Base-by-base conservation (phyloP, 2,113 vertebrate genomes). In the Sinocyclocheilus maitianheensis region DNA sequence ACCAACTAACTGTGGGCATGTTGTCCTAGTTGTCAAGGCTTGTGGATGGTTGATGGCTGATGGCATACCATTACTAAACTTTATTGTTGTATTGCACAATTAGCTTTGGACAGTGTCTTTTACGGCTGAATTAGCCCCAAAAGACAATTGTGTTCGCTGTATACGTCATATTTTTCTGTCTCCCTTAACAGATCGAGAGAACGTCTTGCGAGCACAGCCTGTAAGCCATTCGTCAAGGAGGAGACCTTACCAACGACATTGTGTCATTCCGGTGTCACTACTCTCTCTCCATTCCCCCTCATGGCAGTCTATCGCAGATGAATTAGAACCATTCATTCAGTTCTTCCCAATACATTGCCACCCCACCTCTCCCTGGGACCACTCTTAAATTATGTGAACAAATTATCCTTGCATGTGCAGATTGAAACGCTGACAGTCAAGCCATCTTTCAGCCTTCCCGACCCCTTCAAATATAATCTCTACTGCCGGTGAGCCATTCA, bases 381-480 rank as follows among this genome's bases (percentile, higher is more conserved):
- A 46, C 81, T 83, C 81, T 83, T 83, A 80, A 80, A 80, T 80
- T 83, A 26, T 72, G 65, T 83, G 16, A 74, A 83, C 81, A 58
- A 83, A 83, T 83, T 74, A 83, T 83, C 48, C 67, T 83, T 43
- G 51, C 30, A 22, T 83, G 81, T 83, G 67, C 81, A 58, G 81
- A 83, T 74, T 83, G 67, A 83, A 74, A 83, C 67, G 30, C 67
- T 74, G 81, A 83, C 67, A 83, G 67, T 74, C 30, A 1, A 74
- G 81, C 51, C 81, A 83, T 83, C 51, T 74, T 72, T 55, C 30
- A 83, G 51, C 67, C 51, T 60, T 40, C 67, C 43, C 51, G 51
- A 74, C 67, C 67, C 67, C 46, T 83, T 83, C 67, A 58, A 83
- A 83, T 83, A 51, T 83, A 83, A 83, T 83, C 81, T 74, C 67